Conservation (phyloP, 2,113 vertebrate genomes). For the Vulpes ferrilata region DNA sequence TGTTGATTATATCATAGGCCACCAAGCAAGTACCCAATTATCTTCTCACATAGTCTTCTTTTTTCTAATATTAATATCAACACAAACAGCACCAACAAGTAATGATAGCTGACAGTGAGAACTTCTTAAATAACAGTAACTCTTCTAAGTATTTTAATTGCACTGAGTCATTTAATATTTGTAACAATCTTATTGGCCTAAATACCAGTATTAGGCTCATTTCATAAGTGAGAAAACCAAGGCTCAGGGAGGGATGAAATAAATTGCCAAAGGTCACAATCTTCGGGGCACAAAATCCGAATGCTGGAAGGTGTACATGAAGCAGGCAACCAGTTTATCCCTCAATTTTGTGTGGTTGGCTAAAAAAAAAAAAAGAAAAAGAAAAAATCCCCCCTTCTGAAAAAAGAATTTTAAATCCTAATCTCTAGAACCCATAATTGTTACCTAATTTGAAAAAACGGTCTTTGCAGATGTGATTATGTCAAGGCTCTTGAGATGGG, state of each 20-base stretch:
- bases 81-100: neutral
- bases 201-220: neutral
- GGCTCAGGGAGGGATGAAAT: neutral
- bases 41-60: neutral
- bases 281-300: neutral
- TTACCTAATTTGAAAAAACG: neutral
- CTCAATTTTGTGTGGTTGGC: neutral
- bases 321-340: neutral
- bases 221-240: constrained; percentile 61
- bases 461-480: neutral
- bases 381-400: accelerated
- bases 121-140: neutral
- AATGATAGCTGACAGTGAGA: neutral
- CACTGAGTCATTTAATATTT: constrained; percentile 33
- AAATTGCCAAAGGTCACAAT: neutral
- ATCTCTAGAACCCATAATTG: neutral
- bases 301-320: neutral
- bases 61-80: constrained; percentile 26
- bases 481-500: neutral
- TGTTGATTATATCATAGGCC: neutral
- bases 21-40: constrained; percentile 8
- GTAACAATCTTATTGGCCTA: constrained; percentile 13
- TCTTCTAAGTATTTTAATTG: constrained; percentile 18
- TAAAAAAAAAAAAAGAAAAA: neutral
- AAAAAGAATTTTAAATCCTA: neutral